Conservation (phyloP, 2,888 invertebrate species). For the Tenthredo scrophulariae region DNA sequence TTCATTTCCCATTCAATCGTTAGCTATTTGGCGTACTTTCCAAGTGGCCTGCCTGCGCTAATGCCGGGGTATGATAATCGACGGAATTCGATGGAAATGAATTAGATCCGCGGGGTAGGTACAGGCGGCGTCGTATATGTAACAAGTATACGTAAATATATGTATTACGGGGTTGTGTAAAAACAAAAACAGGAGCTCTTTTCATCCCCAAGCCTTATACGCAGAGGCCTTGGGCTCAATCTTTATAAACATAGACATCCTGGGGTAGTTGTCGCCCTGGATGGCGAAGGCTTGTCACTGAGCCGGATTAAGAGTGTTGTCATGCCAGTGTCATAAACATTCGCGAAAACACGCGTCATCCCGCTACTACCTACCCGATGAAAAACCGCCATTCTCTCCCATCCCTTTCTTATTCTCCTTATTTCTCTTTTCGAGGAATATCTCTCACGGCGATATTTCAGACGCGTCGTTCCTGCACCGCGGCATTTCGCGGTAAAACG, state of each 20-base stretch:
- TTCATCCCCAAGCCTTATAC: neutral
- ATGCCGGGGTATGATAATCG: neutral
- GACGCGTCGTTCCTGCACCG: neutral
- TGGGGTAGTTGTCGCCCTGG: neutral
- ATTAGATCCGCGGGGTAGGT: neutral
- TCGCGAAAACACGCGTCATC: conserved; percentile 33
- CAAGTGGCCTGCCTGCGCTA: neutral
- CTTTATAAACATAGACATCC: neutral
- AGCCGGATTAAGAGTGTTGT: conserved; percentile 37
- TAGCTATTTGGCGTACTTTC: neutral
- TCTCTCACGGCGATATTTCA: neutral
- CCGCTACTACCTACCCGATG: neutral
- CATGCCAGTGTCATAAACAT: conserved; percentile 18
- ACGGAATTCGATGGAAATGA: neutral
- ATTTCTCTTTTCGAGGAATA: neutral
- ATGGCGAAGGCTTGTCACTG: conserved; percentile 7
- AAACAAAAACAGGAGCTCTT: neutral
- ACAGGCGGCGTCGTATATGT: neutral
- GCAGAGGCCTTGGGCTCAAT: neutral
- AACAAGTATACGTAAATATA: neutral
- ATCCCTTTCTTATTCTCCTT: neutral
- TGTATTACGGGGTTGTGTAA: neutral
- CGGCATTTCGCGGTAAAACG: conserved; percentile 32
- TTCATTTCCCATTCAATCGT: conserved; percentile 64
- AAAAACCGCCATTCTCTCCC: neutral